A percentile compares a stretch with the other conserved stretches of the same genome.
phyloP scores from a whole-genome alignment of 2,113 vertebrate genomes.

The human (Homo sapiens) region DNA sequence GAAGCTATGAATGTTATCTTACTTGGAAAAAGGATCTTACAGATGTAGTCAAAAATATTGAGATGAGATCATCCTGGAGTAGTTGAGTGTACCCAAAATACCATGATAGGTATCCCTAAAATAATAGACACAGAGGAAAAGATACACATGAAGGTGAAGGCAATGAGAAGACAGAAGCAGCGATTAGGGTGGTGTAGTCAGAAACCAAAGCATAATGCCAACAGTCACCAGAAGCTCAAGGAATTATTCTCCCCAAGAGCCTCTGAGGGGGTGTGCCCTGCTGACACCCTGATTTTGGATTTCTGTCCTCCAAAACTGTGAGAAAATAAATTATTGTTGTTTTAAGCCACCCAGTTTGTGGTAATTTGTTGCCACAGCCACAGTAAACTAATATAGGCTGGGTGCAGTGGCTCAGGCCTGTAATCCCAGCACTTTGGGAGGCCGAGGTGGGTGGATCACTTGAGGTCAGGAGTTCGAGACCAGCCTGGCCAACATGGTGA shows the following conservation, averaged over 20 bases:
- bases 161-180: background rate
- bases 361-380: background rate
- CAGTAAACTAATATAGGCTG: background rate
- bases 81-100: background rate
- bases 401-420: no score
- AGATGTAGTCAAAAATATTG: background rate
- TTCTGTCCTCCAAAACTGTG: background rate
- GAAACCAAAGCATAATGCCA: background rate
- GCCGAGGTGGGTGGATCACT: no score
- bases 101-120: background rate
- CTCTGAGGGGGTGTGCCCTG: background rate
- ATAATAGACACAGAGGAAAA: background rate
- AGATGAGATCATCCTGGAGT: background rate
- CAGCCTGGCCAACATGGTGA: no score
- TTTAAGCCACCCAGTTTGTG: background rate
- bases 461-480: no score
- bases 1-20: background rate
- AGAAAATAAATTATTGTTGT: background rate
- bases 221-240: background rate
- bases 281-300: background rate
- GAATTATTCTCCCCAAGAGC: background rate
- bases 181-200: background rate
- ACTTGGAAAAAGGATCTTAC: background rate
- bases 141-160: background rate
- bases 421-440: no score